phyloP scores from a whole-genome alignment of 2,888 invertebrate species.

The Acronicta leporina region DNA sequence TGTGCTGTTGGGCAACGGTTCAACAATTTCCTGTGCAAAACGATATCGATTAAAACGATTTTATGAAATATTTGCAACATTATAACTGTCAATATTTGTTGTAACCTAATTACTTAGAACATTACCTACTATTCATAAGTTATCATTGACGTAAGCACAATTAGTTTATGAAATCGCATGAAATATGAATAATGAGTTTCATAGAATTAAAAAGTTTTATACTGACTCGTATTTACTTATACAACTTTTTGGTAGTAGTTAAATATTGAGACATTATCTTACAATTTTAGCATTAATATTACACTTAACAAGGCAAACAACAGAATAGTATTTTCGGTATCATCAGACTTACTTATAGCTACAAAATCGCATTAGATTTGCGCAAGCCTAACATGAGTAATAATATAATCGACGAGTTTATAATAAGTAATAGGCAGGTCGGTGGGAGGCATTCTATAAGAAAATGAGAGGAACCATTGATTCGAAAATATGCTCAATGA shows the following conservation, averaged over 20 bases:
- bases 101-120: slow-evolving; percentile 9
- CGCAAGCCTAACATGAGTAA: slow-evolving; percentile 65
- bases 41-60: slow-evolving; percentile 32
- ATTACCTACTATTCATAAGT: not conserved
- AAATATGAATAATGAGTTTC: too few species aligned
- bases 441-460: slow-evolving; percentile 67
- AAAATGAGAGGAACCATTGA: slow-evolving; percentile 70
- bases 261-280: too few species aligned
- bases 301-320: too few species aligned
- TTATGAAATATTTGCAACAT: slow-evolving; percentile 10
- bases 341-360: slow-evolving; percentile 22
- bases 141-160: not conserved
- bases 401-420: slow-evolving; percentile 67
- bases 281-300: too few species aligned
- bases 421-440: slow-evolving; percentile 61
- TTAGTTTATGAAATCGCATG: too few species aligned
- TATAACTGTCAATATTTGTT: slow-evolving; percentile 30
- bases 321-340: too few species aligned
- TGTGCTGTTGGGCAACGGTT: slow-evolving; percentile 26
- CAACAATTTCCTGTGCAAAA: slow-evolving; percentile 48
- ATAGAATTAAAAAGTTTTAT: too few species aligned
- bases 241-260: too few species aligned
- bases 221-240: too few species aligned
- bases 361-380: slow-evolving; percentile 56
- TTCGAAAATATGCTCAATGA: slow-evolving; percentile 66